These are phyloP conservation scores for Sinonovacula constricta DNA, from an alignment of 1,140 invertebrate genomes.

Conservation along the genomic window DNA sequence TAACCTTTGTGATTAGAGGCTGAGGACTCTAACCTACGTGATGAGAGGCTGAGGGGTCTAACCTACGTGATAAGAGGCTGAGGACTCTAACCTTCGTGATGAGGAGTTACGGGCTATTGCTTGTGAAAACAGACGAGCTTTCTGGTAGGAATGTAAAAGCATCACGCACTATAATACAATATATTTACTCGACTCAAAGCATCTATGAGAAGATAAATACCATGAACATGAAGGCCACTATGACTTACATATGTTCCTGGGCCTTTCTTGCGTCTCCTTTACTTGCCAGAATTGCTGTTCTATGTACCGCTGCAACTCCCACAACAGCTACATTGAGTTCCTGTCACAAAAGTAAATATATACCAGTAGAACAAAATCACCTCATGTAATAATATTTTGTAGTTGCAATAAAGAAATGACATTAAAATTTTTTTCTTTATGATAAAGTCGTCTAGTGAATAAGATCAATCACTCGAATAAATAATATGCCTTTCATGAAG, in stretches of 20 bases:
- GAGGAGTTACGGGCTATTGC: not conserved
- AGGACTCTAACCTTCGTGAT: not conserved
- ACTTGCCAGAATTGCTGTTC: constrained; percentile 54
- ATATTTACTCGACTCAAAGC: no score
- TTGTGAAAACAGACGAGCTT: not conserved
- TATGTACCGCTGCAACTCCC: constrained; percentile 58
- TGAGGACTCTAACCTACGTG: no score
- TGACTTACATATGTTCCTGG: constrained; percentile 60
- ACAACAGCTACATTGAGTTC: constrained; percentile 63
- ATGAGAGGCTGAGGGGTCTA: no score
- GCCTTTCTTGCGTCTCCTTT: constrained; percentile 47
- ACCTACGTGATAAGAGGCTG: not conserved
- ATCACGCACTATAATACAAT: no score
- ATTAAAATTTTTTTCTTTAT: not conserved
- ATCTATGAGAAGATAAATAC: not conserved
- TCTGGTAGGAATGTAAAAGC: not conserved
- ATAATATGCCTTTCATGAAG: no score
- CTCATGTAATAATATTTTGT: not conserved
- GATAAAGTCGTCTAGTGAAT: not conserved
- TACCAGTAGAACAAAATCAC: not conserved
- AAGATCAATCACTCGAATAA: not conserved
- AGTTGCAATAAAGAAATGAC: not conserved
- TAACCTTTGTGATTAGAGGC: no score
- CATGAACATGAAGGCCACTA: no score
- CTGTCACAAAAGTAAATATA: constrained; percentile 26